These are phyloP conservation scores for Coelopa pilipes DNA, from an alignment of 2,888 invertebrate genomes.

Conservation along the genomic window DNA sequence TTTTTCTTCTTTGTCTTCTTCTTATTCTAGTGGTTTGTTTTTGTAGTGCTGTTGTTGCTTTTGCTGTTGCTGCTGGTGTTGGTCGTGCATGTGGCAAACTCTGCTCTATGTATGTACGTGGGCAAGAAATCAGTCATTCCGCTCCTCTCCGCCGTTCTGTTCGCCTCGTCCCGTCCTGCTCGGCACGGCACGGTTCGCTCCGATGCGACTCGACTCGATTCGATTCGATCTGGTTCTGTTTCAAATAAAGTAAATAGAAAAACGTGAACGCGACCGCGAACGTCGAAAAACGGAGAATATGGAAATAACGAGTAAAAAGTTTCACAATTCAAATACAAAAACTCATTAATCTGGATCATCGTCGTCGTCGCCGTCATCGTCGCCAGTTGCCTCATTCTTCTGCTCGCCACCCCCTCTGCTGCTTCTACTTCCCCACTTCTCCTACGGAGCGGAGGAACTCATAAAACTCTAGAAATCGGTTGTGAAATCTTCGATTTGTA, in stretches of 20 bases:
- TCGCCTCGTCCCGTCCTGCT: too few species aligned
- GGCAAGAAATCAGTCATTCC: constrained; percentile 29
- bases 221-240: constrained; percentile 16
- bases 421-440: too few species aligned
- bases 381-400: background rate
- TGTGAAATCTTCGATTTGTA: too few species aligned
- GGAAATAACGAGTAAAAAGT: constrained; percentile 25
- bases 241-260: constrained; percentile 29
- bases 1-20: too few species aligned
- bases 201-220: background rate
- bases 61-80: too few species aligned
- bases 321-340: constrained; percentile 28
- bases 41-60: too few species aligned
- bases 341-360: constrained; percentile 18
- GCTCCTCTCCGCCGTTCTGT: constrained; percentile 16
- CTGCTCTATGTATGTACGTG: constrained; percentile 20
- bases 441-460: too few species aligned
- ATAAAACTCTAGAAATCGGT: too few species aligned
- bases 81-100: constrained; percentile 35
- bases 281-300: too few species aligned
- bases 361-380: background rate
- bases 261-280: constrained; percentile 5
- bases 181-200: background rate
- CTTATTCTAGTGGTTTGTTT: too few species aligned
- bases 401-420: too few species aligned